Percentiles rank a stretch among this genome's conserved stretches.
These are phyloP conservation scores for Camptogramma bilineatum DNA, from an alignment of 2,888 invertebrate genomes.

Conservation along the genomic window DNA sequence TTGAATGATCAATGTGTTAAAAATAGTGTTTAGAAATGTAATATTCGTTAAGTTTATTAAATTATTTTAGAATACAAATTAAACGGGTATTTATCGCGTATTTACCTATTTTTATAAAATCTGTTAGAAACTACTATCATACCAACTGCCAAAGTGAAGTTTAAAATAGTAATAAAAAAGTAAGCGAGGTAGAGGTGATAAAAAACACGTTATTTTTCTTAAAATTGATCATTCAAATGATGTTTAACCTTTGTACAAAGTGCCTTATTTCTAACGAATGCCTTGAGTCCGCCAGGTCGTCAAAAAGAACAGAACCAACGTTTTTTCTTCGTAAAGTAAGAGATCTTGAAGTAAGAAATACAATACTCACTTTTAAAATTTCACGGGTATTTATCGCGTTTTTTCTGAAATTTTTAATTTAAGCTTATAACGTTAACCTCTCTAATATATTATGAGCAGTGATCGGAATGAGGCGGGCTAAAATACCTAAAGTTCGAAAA, in stretches of 20 bases:
- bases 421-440: too few relatives aligned
- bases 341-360: slow-evolving; percentile 48
- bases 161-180: background rate
- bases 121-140: too few relatives aligned
- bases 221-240: slow-evolving; percentile 10
- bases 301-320: slow-evolving; percentile 83
- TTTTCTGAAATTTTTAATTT: background rate
- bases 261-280: slow-evolving; percentile 48
- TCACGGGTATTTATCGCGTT: slow-evolving; percentile 3
- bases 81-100: background rate
- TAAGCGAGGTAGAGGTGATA: background rate
- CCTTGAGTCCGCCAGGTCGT: slow-evolving; percentile 78
- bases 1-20: background rate
- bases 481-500: too few relatives aligned
- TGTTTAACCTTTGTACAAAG: slow-evolving; percentile 28
- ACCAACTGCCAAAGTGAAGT: too few relatives aligned
- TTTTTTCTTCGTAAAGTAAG: slow-evolving; percentile 61
- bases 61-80: too few relatives aligned
- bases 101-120: background rate
- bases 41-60: too few relatives aligned
- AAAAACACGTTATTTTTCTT: background rate
- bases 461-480: too few relatives aligned
- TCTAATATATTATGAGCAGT: too few relatives aligned
- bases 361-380: slow-evolving; percentile 1
- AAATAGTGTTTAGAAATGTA: background rate